These are phyloP conservation scores for Epinotia bilunana DNA, from an alignment of 2,888 invertebrate species.

Conservation along the genomic window DNA sequence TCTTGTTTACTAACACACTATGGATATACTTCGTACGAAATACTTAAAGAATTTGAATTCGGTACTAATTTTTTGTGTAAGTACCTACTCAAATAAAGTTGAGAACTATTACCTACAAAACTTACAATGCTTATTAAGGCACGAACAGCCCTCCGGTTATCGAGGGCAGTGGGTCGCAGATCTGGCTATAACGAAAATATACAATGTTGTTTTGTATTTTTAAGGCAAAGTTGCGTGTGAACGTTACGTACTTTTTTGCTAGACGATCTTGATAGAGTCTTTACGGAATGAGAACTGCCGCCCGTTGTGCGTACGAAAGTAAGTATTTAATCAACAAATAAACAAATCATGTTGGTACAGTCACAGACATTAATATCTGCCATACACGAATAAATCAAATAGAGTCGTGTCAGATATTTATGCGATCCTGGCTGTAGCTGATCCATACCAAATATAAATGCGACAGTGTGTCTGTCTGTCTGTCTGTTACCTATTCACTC, in stretches of 20 bases:
- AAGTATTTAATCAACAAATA: neutral
- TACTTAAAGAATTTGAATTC: too few species aligned
- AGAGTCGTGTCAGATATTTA: too few species aligned
- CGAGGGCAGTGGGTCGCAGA: conserved; percentile 76
- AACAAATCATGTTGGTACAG: neutral
- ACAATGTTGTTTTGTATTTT: conserved; percentile 42
- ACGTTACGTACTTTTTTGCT: conserved; percentile 25
- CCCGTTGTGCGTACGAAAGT: neutral
- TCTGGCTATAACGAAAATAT: conserved; percentile 60
- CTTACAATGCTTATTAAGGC: conserved; percentile 42
- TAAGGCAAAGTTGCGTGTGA: conserved; percentile 61
- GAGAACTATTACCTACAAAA: conserved; percentile 33
- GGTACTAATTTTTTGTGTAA: neutral
- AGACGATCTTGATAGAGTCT: conserved; percentile 23
- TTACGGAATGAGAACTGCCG: conserved; percentile 8
- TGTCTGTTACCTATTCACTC: too few species aligned
- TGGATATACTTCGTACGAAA: too few species aligned
- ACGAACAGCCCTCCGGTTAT: conserved; percentile 50
- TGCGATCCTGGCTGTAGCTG: too few species aligned
- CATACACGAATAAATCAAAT: too few species aligned
- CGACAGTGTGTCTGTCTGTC: too few species aligned
- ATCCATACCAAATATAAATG: too few species aligned
- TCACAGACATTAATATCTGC: too few species aligned
- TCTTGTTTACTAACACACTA: too few species aligned
- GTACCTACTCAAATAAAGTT: conserved; percentile 3